A percentile compares a stretch with the other conserved stretches of the same genome.
Conservation (phyloP, 2,888 invertebrate species). For the Drosophila ochracea region DNA sequence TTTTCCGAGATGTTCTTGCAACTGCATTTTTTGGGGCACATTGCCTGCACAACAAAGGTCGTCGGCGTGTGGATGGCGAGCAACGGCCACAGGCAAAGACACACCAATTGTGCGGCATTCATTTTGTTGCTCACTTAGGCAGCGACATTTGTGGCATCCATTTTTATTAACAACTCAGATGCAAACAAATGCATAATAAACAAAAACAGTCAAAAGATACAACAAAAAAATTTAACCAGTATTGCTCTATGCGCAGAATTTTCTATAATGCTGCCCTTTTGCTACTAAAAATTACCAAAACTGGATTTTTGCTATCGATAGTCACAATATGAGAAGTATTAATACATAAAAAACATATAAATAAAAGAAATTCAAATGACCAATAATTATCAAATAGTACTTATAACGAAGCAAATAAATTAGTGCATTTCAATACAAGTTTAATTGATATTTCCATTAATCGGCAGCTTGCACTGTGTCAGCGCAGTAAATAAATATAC, state of each 20-base stretch:
- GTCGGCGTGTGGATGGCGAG: constrained; percentile 34
- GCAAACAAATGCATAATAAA: constrained; percentile 64
- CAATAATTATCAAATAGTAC: too few species aligned
- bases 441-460: background rate
- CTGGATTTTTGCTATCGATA: background rate
- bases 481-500: constrained; percentile 2
- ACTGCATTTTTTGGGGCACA: constrained; percentile 81
- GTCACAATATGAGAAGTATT: background rate
- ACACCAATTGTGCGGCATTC: constrained; percentile 46
- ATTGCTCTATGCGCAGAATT: constrained; percentile 53
- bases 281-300: constrained; percentile 38
- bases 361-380: background rate
- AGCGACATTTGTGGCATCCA: constrained; percentile 48
- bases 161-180: constrained; percentile 58
- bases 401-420: background rate
- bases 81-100: constrained; percentile 42
- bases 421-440: background rate
- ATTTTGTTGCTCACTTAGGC: constrained; percentile 46
- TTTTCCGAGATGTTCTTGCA: constrained; percentile 80
- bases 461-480: background rate
- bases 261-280: constrained; percentile 34
- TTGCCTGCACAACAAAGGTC: constrained; percentile 53
- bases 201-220: constrained; percentile 69
- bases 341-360: background rate
- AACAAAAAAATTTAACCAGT: constrained; percentile 65